Evolutionary conservation across 2,113 vertebrate genomes (phyloP), one percentile per base, ranked within the genome.

Genomic region (Serilophus lunatus): DNA sequence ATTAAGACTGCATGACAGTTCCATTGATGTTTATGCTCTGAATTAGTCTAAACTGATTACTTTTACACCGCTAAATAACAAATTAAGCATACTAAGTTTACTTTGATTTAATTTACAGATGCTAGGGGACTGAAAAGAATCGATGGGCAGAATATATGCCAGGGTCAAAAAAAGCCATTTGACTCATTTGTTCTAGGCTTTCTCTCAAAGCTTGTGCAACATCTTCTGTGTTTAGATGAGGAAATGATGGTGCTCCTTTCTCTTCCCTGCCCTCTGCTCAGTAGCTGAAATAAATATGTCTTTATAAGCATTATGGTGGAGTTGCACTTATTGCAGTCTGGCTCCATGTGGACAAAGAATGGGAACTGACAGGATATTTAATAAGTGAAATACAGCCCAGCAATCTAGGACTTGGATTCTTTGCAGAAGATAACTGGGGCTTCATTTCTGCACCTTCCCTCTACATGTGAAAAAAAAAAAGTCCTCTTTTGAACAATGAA

Each of bases 21-120:
- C 4, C 8, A 68, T 50, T 44, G 26, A 44, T 50, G 38, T 51
- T 94, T 40, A 40, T 82, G 54, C 56, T 84, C 53, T 59, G 61
- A n/a, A n/a, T 82, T 59, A 45, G 50, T 76, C 33, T 71, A 65
- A 91, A 83, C 31, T 76, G 80, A 71, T 83, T 76, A 47, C 71
- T 77, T 76, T 84, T 72, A 47, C n/a, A n/a, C 18, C 8, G 3
- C 40, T 47, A 60, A 74, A 40, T 38, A 47, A 42, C 35, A 70
- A 65, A 69, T 33, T 66, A 53, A 85, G 42, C 57, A 25, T 6
- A 18, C 31, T 54, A 57, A 29, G 4, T 72, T 84, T 42, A 51
- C 57, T 36, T 56, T 74, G 51, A 26, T 76, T 79, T 51, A 8
- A 59, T 79, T 79, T 71, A 74, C 22, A 47, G 38, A 31, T 18